phyloP scores from a whole-genome alignment of 2,888 invertebrate species.

The Tachina lurida region DNA sequence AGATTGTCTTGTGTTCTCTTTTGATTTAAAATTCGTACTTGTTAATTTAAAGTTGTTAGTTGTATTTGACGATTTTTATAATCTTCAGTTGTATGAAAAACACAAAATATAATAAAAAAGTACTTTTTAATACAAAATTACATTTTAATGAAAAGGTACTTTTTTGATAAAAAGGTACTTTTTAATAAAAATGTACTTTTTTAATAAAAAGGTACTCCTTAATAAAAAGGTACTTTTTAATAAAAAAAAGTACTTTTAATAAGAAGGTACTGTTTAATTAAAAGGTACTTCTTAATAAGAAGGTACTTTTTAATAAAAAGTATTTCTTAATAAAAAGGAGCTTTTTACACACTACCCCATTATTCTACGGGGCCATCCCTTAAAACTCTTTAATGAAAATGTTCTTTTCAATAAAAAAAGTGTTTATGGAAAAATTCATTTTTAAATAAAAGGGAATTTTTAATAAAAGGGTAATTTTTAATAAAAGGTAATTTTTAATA shows the following conservation, averaged over 20 bases:
- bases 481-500: neutral
- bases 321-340: too few relatives aligned
- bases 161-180: neutral
- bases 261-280: neutral
- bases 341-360: too few relatives aligned
- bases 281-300: neutral
- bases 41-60: too few relatives aligned
- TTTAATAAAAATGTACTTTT: neutral
- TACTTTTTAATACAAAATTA: neutral
- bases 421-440: neutral
- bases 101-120: too few relatives aligned
- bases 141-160: neutral
- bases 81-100: too few relatives aligned
- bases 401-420: too few relatives aligned
- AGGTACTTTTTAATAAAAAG: neutral
- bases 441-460: neutral
- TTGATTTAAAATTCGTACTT: neutral
- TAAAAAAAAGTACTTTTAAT: neutral
- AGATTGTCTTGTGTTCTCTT: too few relatives aligned
- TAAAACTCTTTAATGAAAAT: neutral
- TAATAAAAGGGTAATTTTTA: neutral
- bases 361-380: too few relatives aligned
- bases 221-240: neutral
- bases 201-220: neutral
- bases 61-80: too few relatives aligned